Conservation (phyloP, 37 sponge, comb jelly and placozoan species). For the Ianthella basta region DNA sequence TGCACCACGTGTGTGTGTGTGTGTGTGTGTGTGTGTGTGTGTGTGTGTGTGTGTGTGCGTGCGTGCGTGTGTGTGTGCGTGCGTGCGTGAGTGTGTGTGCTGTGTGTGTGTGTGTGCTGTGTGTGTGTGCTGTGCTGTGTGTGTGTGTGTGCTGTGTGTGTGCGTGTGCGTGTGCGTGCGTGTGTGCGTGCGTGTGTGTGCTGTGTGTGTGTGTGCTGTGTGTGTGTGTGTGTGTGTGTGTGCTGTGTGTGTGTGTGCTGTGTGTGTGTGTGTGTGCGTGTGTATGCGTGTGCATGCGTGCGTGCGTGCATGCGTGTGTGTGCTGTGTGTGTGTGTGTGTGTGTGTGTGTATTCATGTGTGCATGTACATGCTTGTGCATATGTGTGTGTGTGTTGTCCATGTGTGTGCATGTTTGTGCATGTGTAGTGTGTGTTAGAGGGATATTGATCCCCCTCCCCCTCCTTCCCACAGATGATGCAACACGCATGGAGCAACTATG, state of each 20-base stretch:
- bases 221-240: not conserved
- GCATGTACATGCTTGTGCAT: not conserved
- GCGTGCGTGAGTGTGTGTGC: not conserved
- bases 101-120: not conserved
- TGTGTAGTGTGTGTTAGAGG: too few relatives aligned
- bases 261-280: not conserved
- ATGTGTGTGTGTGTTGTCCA: not conserved
- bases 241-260: not conserved
- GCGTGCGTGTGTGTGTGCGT: not conserved
- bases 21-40: not conserved
- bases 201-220: not conserved
- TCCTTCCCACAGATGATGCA: constrained; percentile 67
- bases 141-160: not conserved
- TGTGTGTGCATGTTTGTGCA: not conserved
- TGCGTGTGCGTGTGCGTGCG: not conserved
- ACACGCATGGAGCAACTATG: constrained; percentile 90
- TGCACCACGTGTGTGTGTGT: not conserved
- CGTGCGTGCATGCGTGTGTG: not conserved
- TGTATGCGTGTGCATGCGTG: not conserved
- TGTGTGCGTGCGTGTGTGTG: not conserved
- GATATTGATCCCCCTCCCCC: not conserved
- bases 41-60: not conserved
- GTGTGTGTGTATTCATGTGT: not conserved
- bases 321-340: not conserved
- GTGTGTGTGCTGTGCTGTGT: not conserved